Conservation (phyloP, 2,888 invertebrate genomes). For the Ormyrus labotus region DNA sequence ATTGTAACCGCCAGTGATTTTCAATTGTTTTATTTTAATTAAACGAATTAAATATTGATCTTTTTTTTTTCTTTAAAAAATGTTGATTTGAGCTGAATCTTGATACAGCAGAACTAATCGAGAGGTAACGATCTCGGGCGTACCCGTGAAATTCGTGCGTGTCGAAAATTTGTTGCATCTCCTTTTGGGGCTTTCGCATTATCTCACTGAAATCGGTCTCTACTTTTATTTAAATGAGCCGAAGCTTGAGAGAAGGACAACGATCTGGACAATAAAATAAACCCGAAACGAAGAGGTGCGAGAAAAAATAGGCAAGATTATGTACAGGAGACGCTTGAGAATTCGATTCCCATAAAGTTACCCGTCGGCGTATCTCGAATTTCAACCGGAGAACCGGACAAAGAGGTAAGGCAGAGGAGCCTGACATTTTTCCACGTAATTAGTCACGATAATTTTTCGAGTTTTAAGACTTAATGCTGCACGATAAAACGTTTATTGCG, state of each 20-base stretch:
- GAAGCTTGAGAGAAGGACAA: constrained; percentile 35
- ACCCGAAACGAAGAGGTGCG: constrained; percentile 46
- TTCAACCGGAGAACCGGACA: neutral
- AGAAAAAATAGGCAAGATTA: constrained; percentile 57
- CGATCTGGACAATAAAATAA: constrained; percentile 37
- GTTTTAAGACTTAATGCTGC: constrained; percentile 40
- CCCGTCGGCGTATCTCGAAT: constrained; percentile 4
- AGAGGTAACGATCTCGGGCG: constrained; percentile 12
- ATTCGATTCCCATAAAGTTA: neutral
- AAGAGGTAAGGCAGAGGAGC: constrained; percentile 13
- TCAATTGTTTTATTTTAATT: no score
- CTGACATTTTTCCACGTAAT: constrained; percentile 41
- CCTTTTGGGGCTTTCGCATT: neutral
- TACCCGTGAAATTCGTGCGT: constrained; percentile 45
- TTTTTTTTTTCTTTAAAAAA: no score
- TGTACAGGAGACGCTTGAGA: constrained; percentile 9
- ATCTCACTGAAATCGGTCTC: constrained; percentile 35
- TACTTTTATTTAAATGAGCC: constrained; percentile 56
- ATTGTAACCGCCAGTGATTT: no score
- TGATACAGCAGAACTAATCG: constrained; percentile 53
- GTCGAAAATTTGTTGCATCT: constrained; percentile 37
- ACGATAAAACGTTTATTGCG: constrained; percentile 54
- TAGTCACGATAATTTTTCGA: constrained; percentile 46
- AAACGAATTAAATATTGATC: no score
- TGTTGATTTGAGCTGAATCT: constrained; percentile 25